Percentiles rank a stretch among this genome's conserved stretches.
These are phyloP conservation scores for Coenonympha arcania DNA, from an alignment of 2,888 invertebrate genomes.

Conservation along the genomic window DNA sequence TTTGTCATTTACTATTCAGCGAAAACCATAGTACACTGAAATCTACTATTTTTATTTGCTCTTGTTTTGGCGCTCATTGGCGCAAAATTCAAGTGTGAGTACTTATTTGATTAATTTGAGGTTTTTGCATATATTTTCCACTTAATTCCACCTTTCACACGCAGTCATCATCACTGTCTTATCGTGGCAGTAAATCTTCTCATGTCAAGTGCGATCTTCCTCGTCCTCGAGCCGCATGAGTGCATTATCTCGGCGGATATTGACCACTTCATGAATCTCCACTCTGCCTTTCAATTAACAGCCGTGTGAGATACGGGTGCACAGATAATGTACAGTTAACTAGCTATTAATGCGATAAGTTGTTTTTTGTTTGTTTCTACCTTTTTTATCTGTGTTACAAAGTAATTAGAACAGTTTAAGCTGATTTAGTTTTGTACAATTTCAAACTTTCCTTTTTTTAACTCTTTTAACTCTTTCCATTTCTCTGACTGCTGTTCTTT, in stretches of 20 bases:
- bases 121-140: background rate
- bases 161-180: conserved; percentile 18
- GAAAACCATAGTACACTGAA: too few relatives aligned
- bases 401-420: too few relatives aligned
- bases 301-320: conserved; percentile 27
- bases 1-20: too few relatives aligned
- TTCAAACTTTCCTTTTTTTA: background rate
- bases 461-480: too few relatives aligned
- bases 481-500: too few relatives aligned
- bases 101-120: background rate
- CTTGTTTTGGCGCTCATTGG: too few relatives aligned
- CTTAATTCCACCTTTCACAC: conserved; percentile 5
- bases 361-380: background rate
- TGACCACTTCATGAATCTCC: conserved; percentile 27
- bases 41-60: too few relatives aligned
- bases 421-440: too few relatives aligned
- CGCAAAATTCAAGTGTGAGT: too few relatives aligned
- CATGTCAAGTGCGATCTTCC: conserved; percentile 24
- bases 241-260: conserved; percentile 24
- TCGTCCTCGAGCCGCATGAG: too few relatives aligned
- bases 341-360: background rate
- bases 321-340: conserved; percentile 10
- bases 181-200: conserved; percentile 16
- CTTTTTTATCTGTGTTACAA: background rate
- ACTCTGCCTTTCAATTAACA: conserved; percentile 25